phyloP scores from a whole-genome alignment of 1,140 invertebrate genomes.

The Megalopta genalis region DNA sequence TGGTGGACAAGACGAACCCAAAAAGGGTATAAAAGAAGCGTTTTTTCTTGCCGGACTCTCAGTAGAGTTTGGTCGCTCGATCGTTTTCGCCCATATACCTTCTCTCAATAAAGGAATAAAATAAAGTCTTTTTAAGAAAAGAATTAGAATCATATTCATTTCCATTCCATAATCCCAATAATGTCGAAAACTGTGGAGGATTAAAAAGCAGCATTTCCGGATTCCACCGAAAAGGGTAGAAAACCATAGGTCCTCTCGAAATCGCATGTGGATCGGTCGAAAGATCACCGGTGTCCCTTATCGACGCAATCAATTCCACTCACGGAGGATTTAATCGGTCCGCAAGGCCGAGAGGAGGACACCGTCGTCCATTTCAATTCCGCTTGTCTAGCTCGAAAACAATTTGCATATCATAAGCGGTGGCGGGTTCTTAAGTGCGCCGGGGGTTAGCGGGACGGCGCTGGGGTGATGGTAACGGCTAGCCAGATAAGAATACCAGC shows the following conservation, averaged over 20 bases:
- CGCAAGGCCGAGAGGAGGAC: not conserved
- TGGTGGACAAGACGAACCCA: no score
- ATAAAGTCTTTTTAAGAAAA: no score
- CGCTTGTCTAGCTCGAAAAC: slow-evolving; percentile 12
- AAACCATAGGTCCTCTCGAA: not conserved
- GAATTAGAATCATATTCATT: no score
- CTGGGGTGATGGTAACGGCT: not conserved
- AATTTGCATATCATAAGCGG: slow-evolving; percentile 30
- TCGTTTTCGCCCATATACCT: no score
- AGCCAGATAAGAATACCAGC: slow-evolving; percentile 14
- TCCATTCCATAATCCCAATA: no score
- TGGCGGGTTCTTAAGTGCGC: not conserved
- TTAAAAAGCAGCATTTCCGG: no score
- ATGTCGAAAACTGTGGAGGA: no score
- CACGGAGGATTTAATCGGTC: not conserved
- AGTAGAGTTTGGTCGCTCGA: no score
- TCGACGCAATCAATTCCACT: not conserved
- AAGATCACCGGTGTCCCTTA: not conserved
- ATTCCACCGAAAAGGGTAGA: no score
- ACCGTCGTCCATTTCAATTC: slow-evolving; percentile 3
- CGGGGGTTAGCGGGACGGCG: not conserved
- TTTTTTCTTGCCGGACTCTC: no score
- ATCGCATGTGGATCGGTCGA: not conserved
- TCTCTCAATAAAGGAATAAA: no score
- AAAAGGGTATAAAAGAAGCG: no score